These are phyloP conservation scores for Stegana nigrithorax DNA, from an alignment of 2,888 invertebrate species.

Conservation along the genomic window DNA sequence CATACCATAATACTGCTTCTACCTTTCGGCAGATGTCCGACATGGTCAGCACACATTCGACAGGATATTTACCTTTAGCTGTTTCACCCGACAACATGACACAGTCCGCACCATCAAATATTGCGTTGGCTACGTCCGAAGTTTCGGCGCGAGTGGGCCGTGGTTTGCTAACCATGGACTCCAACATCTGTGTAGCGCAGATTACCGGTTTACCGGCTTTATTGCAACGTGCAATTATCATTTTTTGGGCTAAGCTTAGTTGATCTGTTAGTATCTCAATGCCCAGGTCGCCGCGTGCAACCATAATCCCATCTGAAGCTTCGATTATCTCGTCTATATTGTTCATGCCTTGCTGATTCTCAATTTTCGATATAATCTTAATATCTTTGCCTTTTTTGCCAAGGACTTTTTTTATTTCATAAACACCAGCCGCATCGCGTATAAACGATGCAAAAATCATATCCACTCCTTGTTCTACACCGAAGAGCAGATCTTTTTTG, in stretches of 20 bases:
- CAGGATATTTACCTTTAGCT: slow-evolving; percentile 95
- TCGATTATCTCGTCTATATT: slow-evolving; percentile 93
- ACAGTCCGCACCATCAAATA: slow-evolving; percentile 97
- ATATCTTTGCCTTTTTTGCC: slow-evolving; percentile 91
- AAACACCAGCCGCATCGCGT: slow-evolving; percentile 85
- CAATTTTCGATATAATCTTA: slow-evolving; percentile 96
- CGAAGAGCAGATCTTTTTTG: slow-evolving; percentile 87
- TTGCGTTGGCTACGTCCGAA: slow-evolving; percentile 97
- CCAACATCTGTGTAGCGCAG: slow-evolving; percentile 98
- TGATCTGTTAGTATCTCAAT: slow-evolving; percentile 98
- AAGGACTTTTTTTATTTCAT: slow-evolving; percentile 84
- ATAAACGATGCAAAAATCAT: slow-evolving; percentile 99
- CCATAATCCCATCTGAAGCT: slow-evolving; percentile 97
- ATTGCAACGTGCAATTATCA: slow-evolving; percentile 96
- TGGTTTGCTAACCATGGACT: slow-evolving; percentile 97
- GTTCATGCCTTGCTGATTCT: slow-evolving; percentile 95
- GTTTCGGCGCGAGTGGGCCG: slow-evolving; percentile 95
- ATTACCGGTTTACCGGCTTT: slow-evolving; percentile 95
- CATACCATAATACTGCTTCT: slow-evolving; percentile 94
- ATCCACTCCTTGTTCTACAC: slow-evolving; percentile 85
- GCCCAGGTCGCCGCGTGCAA: slow-evolving; percentile 96
- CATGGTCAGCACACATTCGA: slow-evolving; percentile 90
- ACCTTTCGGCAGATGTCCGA: slow-evolving; percentile 95
- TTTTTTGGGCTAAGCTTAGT: slow-evolving; percentile 96
- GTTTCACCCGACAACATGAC: slow-evolving; percentile 99